Conservation (phyloP, 37 sponge, comb jelly and placozoan species). For the Oopsacas minuta region DNA sequence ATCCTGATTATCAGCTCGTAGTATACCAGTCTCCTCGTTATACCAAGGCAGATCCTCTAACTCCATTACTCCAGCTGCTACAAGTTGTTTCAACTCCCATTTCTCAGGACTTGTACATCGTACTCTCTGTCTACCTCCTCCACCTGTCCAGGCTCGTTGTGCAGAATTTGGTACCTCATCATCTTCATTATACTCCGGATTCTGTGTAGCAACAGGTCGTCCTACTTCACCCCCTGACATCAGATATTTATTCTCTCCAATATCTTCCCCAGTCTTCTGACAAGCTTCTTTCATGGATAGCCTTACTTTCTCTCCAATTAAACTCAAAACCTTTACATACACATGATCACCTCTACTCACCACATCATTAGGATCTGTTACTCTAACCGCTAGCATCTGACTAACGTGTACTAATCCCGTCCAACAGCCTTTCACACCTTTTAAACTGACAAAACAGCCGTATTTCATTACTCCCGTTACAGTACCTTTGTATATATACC, state of each 20-base stretch:
- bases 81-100: conserved; percentile 97
- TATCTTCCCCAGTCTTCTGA: conserved; percentile 73
- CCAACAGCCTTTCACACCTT: conserved; percentile 56
- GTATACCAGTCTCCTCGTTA: conserved; percentile 72
- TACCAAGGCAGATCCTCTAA: conserved; percentile 82
- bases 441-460: conserved; percentile 94
- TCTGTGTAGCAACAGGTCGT: conserved; percentile 28
- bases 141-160: neutral
- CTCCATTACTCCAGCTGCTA: conserved; percentile 84
- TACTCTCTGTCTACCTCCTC: neutral
- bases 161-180: conserved; percentile 23
- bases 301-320: conserved; percentile 73
- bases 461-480: conserved; percentile 90
- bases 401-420: conserved; percentile 95
- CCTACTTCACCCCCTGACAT: conserved; percentile 45
- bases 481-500: conserved; percentile 69
- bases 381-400: conserved; percentile 37
- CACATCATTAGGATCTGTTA: conserved; percentile 64
- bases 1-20: conserved; percentile 41
- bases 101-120: conserved; percentile 54
- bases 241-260: conserved; percentile 38
- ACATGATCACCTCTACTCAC: conserved; percentile 76
- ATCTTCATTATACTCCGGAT: conserved; percentile 50
- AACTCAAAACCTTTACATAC: conserved; percentile 76
- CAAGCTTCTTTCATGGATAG: conserved; percentile 93